Evolutionary conservation across 1,140 invertebrate genomes (phyloP), one percentile per base, ranked within the genome.

Genomic region (Drosophila rufa): DNA sequence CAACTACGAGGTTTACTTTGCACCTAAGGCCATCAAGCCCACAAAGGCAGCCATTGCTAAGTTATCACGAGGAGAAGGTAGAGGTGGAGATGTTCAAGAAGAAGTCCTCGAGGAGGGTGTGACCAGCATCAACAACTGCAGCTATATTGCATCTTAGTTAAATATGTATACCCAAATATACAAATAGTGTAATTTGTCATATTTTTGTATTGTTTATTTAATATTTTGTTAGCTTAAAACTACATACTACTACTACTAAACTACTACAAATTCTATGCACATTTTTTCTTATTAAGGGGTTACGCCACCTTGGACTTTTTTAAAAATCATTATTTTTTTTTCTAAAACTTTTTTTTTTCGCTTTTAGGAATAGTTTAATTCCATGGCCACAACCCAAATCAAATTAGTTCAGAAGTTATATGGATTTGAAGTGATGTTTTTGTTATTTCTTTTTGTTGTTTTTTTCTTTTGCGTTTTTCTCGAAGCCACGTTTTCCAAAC

Each of bases 1-100:
- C 69, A 93, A 93, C 67, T 93, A 86, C 75, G 79, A 87, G 73
- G 83, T 93, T 40, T 91, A 92, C 66, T 84, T 93, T 71, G 82
- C 79, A 75, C 81, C 81, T 43, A 87, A 87, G 56, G 77, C 68
- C 67, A 78, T 50, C 27, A 86, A 79, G 65, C 80, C 84, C 42
- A 60, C 67, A 22, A 53, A 60, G 68, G 84, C 66, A 71, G 75
- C 80, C 80, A 89, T 89, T 66, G 62, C 62, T 42, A 77, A 75
- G 42, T 75, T 53, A 59, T 48, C 69, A 42, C 50, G 64, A 60
- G 47, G 30, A 40, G 38, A 38, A 70, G 12, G 33, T 36, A 15
- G 11, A 42, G 17, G 22, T n/a, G 50, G 17, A 17, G 43, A 36
- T 30, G 30, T 2, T 12, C 22, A 42, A 38, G 36, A 19, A 25